Conservation (phyloP, 2,113 vertebrate species). For the Neoarius graeffei region DNA sequence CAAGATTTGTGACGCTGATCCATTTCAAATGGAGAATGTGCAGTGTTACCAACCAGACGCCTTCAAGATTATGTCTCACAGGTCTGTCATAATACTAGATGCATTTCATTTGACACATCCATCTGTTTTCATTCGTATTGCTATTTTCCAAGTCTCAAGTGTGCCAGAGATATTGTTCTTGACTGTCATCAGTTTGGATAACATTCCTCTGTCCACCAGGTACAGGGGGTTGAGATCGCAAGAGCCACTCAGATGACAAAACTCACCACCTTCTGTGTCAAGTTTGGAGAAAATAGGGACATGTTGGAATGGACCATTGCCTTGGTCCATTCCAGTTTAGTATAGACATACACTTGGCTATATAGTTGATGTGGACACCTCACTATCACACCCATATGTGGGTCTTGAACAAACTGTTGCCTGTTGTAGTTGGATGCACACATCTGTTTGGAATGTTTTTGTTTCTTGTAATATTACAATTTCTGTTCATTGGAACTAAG, state of each 20-base stretch:
- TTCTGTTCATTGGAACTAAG: background rate
- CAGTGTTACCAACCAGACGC: slow-evolving; percentile 91
- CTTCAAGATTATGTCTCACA: slow-evolving; percentile 93
- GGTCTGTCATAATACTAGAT: slow-evolving; percentile 66
- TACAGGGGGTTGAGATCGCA: background rate
- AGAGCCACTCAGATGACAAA: background rate
- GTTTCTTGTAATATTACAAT: background rate
- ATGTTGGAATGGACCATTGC: background rate
- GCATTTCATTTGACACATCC: background rate
- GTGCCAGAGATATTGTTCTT: background rate
- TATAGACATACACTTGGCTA: background rate
- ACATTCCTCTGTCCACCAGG: too few species aligned
- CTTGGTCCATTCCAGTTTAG: background rate
- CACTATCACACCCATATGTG: background rate
- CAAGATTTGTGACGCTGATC: slow-evolving; percentile 93
- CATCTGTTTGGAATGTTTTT: background rate
- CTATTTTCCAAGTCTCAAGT: background rate
- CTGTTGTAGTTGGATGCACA: background rate
- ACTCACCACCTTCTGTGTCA: background rate
- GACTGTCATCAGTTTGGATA: background rate
- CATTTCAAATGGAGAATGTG: slow-evolving; percentile 93
- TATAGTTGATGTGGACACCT: background rate
- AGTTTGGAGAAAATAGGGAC: background rate
- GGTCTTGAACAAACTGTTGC: background rate
- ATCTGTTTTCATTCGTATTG: background rate